These are phyloP conservation scores for Sebastes steindachneri DNA, from an alignment of 2,797 vertebrate genomes.

Conservation along the genomic window DNA sequence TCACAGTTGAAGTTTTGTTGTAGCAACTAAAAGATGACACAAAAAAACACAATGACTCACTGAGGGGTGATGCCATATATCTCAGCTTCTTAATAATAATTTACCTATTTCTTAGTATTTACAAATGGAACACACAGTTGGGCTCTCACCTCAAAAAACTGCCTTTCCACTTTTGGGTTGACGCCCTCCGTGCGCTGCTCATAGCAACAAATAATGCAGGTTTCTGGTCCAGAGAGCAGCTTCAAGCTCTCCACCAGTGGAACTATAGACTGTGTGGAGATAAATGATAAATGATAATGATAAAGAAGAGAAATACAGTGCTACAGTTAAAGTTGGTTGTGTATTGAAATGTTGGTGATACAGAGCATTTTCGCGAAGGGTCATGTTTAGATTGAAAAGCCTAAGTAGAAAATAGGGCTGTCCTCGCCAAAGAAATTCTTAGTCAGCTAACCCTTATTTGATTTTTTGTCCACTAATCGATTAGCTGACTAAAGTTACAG, in stretches of 20 bases:
- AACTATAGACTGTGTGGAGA: conserved; percentile 86
- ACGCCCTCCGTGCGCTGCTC: conserved; percentile 94
- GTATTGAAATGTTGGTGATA: background rate
- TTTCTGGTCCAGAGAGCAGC: conserved; percentile 88
- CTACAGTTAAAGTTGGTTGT: background rate
- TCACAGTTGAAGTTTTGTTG: conserved; percentile 89
- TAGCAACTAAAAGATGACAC: conserved; percentile 85
- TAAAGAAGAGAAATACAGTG: background rate
- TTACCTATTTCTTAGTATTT: background rate
- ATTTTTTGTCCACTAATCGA: background rate
- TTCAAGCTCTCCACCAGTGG: conserved; percentile 92
- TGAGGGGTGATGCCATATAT: background rate
- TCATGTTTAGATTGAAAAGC: background rate
- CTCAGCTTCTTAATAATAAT: background rate
- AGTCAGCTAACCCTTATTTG: fast-evolving
- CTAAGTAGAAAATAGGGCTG: background rate
- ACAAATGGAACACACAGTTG: background rate
- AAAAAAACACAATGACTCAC: background rate
- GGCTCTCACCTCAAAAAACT: conserved; percentile 91
- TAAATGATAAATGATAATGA: background rate
- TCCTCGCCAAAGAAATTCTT: background rate
- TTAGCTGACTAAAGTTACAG: fast-evolving
- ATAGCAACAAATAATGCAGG: conserved; percentile 94
- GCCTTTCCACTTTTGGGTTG: conserved; percentile 93
- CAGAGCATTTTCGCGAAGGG: background rate